Percentiles rank a stretch among this genome's conserved stretches.
Conservation (phyloP, 2,888 invertebrate species). For the Galerucella nymphaeae region DNA sequence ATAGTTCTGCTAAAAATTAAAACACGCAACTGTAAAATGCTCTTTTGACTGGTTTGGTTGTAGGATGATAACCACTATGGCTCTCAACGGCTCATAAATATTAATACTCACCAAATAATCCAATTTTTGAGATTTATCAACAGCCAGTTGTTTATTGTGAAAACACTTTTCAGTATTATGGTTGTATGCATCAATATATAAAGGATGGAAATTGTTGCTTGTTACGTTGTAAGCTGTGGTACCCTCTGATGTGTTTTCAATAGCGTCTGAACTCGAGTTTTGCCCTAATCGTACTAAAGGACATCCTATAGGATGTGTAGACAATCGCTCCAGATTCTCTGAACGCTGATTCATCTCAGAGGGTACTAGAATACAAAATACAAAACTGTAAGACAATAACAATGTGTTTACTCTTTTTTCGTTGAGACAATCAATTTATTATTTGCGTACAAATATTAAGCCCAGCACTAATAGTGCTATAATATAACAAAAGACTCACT, state of each 20-base stretch:
- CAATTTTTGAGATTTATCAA: constrained; percentile 51
- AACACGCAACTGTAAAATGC: background rate
- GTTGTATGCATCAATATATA: constrained; percentile 51
- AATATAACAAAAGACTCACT: too few relatives aligned
- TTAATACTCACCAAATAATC: constrained; percentile 50
- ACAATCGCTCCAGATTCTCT: constrained; percentile 59
- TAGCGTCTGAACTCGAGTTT: constrained; percentile 55
- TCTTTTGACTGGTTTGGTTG: too few relatives aligned
- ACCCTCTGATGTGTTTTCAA: constrained; percentile 49
- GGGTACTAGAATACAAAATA: constrained; percentile 36
- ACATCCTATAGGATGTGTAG: constrained; percentile 68
- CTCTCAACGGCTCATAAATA: background rate
- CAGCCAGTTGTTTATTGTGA: constrained; percentile 47
- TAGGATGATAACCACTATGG: too few relatives aligned
- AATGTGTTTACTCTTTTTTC: too few relatives aligned
- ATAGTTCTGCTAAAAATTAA: constrained; percentile 52
- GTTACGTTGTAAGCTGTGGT: constrained; percentile 47
- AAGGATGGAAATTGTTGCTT: constrained; percentile 52
- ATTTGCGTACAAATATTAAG: too few relatives aligned
- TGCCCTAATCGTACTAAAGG: constrained; percentile 67
- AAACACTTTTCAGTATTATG: constrained; percentile 44
- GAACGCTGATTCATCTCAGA: constrained; percentile 55
- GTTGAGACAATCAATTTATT: too few relatives aligned
- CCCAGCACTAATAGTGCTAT: too few relatives aligned
- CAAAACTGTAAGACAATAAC: background rate